Conservation (phyloP, 2,888 invertebrate species). For the Epinotia brunnichana region DNA sequence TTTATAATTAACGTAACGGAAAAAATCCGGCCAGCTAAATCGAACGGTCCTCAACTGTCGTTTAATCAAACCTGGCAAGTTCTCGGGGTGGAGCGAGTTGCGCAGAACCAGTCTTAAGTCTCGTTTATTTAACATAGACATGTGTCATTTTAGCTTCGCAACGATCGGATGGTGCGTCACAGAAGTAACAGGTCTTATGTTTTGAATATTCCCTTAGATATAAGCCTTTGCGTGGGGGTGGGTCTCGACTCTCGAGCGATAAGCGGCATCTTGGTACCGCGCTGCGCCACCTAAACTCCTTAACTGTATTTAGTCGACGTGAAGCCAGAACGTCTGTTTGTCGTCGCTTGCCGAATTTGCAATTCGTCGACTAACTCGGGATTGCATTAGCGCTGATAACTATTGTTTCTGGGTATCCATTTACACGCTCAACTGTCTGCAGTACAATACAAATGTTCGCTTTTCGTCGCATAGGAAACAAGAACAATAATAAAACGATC, state of each 20-base stretch:
- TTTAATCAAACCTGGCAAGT: constrained; percentile 65
- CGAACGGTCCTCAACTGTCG: constrained; percentile 59
- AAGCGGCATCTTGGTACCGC: constrained; percentile 44
- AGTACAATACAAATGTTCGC: not conserved
- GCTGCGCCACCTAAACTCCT: constrained; percentile 47
- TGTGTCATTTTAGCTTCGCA: not conserved
- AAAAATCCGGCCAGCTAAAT: constrained; percentile 62
- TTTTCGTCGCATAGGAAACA: not conserved
- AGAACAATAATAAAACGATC: no score
- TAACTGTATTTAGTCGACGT: constrained; percentile 45
- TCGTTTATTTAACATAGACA: not conserved
- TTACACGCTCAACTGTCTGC: not conserved
- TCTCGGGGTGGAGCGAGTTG: constrained; percentile 29
- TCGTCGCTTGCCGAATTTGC: constrained; percentile 36
- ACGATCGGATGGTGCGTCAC: not conserved
- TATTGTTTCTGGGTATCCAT: constrained; percentile 3
- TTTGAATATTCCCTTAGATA: not conserved
- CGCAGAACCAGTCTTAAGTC: not conserved
- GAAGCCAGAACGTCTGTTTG: constrained; percentile 31
- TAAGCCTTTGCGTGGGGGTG: not conserved
- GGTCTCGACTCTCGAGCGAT: constrained; percentile 37
- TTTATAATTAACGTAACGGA: constrained; percentile 71
- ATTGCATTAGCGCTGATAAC: constrained; percentile 18
- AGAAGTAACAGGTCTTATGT: not conserved
- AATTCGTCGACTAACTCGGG: constrained; percentile 21